Percentiles rank a stretch among this genome's conserved stretches.
phyloP scores from a whole-genome alignment of 2,113 vertebrate species.

The Etia nguti region DNA sequence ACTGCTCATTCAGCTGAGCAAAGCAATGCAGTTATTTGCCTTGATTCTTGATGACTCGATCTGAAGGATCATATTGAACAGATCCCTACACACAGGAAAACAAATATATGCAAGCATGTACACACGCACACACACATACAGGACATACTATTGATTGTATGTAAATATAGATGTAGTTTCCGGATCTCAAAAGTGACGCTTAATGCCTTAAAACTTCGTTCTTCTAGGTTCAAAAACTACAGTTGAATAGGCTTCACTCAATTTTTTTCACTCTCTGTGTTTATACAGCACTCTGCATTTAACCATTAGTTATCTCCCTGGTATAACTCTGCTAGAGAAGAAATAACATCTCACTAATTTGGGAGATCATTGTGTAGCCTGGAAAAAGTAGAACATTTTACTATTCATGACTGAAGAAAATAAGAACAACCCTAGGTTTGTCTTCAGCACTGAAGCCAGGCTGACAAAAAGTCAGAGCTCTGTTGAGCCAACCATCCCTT shows the following conservation, averaged over 20 bases:
- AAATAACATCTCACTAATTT: too few relatives aligned
- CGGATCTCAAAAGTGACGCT: too few relatives aligned
- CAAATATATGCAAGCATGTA: background rate
- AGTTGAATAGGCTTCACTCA: too few relatives aligned
- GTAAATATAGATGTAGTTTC: background rate
- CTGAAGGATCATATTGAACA: background rate
- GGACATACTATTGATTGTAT: background rate
- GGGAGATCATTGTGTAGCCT: background rate
- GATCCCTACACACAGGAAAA: background rate
- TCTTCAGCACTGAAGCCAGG: too few relatives aligned
- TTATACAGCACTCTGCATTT: too few relatives aligned
- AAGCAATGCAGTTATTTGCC: constrained; percentile 54
- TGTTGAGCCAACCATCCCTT: too few relatives aligned
- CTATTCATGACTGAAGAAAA: background rate
- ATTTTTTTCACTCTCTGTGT: too few relatives aligned
- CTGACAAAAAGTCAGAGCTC: too few relatives aligned
- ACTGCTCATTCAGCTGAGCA: constrained; percentile 58
- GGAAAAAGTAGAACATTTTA: background rate
- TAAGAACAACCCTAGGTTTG: background rate
- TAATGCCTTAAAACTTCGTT: too few relatives aligned
- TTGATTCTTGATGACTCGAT: constrained; percentile 49
- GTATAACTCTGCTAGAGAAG: background rate
- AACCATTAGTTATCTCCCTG: background rate
- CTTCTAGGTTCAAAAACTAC: too few relatives aligned
- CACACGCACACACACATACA: background rate